Base-by-base conservation (phyloP, 2,113 vertebrate genomes). In the Pachypanchax playfairii region DNA sequence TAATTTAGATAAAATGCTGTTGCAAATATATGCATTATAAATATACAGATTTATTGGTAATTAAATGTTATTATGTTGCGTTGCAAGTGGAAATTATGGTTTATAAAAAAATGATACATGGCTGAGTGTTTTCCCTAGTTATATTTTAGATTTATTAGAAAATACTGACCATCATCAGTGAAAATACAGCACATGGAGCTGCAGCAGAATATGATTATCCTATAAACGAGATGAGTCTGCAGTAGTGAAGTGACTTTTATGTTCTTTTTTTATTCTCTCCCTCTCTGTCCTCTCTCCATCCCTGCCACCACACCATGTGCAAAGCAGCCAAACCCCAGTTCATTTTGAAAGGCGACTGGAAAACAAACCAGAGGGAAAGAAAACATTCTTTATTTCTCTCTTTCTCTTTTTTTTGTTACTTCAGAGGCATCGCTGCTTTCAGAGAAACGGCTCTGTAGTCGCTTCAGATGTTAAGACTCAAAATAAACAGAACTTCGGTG, bases 311-410 rank as follows among this genome's bases (percentile, higher is more conserved):
- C 84, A 77, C 65, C 82, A 87, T 87, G 82, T 88, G 85, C 41
- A 5, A 44, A 57, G 67, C 87, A 57, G 85, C 83, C 85, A 84
- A 82, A 88, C 80, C 84, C 73, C 53, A 87, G 80, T 89, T 87
- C 81, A 83, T 85, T 88, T 91, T 87, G 66, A 86, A 85, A 83
- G 82, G 79, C 63, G 84, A 84, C 79, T 89, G 82, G 82, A 90
- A 91, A 92, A 91, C 85, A 91, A 90, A 89, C 85, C 86, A 84
- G 65, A 89, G 77, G 61, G 72, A 91, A 91, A 87, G 83, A 91
- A 92, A 91, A 91, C 87, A 90, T 47, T 70, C 82, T 18, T 29
- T 65, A 9, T 60, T 78, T 71, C 55, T 63, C 66, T 29, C 65
- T 75, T 54, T 79, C 24, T 20, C 51, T 61, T 71, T 20, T 56